phyloP scores from a whole-genome alignment of 2,888 invertebrate species.

The Pterostichus niger region DNA sequence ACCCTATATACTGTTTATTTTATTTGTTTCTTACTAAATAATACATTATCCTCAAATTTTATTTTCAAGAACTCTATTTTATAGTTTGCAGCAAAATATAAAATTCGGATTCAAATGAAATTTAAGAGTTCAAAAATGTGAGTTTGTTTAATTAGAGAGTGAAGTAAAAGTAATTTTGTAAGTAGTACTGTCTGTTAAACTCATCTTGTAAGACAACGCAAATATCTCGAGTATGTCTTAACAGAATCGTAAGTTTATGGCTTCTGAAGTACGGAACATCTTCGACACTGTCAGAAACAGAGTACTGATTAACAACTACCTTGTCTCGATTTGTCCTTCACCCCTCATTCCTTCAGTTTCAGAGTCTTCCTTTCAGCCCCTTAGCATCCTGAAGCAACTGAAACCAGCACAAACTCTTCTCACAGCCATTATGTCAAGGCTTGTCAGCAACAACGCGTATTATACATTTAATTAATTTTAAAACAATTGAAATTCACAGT shows the following conservation, averaged over 20 bases:
- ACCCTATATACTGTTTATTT: too few species aligned
- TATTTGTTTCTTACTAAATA: too few species aligned
- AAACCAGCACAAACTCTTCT: conserved; percentile 16
- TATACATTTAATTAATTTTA: conserved; percentile 56
- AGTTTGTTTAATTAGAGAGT: too few species aligned
- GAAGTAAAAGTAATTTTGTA: too few species aligned
- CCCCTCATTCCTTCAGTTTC: conserved; percentile 15
- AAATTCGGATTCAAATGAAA: too few species aligned
- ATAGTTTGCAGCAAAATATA: too few species aligned
- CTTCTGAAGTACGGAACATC: conserved; percentile 35
- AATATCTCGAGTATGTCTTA: conserved; percentile 29
- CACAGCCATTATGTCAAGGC: conserved; percentile 23
- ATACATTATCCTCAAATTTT: too few species aligned
- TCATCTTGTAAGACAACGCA: conserved; percentile 13
- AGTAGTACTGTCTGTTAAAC: conserved; percentile 3
- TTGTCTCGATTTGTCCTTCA: conserved; percentile 27
- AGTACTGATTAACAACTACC: conserved; percentile 39
- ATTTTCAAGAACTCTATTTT: too few species aligned
- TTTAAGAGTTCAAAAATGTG: too few species aligned
- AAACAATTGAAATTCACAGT: conserved; percentile 42
- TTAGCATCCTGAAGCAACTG: conserved; percentile 9
- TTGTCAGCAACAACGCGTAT: conserved; percentile 36
- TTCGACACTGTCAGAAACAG: conserved; percentile 47
- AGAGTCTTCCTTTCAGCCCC: neutral
- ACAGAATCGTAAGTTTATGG: conserved; percentile 40